Percentiles rank a stretch among this genome's conserved stretches.
These are phyloP conservation scores for Platycheirus albimanus DNA, from an alignment of 2,888 invertebrate genomes.

Conservation along the genomic window DNA sequence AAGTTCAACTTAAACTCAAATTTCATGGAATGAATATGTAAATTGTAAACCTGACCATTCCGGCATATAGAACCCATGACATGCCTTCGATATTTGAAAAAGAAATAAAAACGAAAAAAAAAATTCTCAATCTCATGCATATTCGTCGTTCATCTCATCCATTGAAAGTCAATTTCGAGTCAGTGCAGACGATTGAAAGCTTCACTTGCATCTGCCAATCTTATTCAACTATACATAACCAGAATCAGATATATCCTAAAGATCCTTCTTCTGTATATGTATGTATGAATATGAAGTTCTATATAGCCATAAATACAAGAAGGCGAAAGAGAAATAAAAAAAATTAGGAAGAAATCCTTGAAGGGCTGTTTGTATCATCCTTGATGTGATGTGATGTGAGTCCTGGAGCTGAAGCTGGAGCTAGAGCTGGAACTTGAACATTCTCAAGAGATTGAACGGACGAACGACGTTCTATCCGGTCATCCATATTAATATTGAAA, in stretches of 20 bases:
- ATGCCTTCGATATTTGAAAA: conserved; percentile 10
- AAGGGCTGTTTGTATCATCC: conserved; percentile 37
- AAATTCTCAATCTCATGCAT: conserved; percentile 50
- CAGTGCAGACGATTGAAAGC: conserved; percentile 65
- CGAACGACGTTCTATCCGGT: conserved; percentile 52
- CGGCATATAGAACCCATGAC: neutral
- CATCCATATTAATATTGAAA: conserved; percentile 69
- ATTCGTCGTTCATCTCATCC: conserved; percentile 34
- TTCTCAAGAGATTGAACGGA: conserved; percentile 34
- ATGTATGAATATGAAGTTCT: no score
- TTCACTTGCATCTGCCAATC: conserved; percentile 53
- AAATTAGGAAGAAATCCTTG: conserved; percentile 30
- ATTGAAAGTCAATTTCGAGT: conserved; percentile 50
- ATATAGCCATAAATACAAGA: no score
- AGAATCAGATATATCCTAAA: no score
- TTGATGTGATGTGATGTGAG: no score
- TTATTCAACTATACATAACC: conserved; percentile 46
- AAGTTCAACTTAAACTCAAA: conserved; percentile 3
- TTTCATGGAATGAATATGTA: conserved; percentile 10
- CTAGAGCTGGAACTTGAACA: conserved; percentile 27
- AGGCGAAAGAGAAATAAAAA: neutral
- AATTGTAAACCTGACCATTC: conserved; percentile 3
- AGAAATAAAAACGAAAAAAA: neutral
- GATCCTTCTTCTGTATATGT: no score
- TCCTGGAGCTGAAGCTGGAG: no score